phyloP scores from a whole-genome alignment of 2,797 vertebrate genomes.

The Toxotes lorentzi region DNA sequence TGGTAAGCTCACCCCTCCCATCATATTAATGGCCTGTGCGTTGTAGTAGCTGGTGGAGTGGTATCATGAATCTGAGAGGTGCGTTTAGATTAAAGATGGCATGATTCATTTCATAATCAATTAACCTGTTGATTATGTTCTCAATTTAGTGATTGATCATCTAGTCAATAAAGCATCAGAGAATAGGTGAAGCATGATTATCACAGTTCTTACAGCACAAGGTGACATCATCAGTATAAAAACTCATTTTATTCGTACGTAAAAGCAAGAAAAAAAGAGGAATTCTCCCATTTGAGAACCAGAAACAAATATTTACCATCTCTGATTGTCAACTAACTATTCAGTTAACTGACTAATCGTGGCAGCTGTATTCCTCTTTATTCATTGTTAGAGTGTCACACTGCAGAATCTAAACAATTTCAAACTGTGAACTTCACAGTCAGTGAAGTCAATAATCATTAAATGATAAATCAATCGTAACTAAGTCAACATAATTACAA shows the following conservation, averaged over 20 bases:
- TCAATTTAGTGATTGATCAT: background rate
- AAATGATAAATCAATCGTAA: background rate
- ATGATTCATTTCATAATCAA: too few species aligned
- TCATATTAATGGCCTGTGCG: background rate
- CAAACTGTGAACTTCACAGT: background rate
- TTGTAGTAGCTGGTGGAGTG: background rate
- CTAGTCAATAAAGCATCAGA: background rate
- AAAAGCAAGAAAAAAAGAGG: too few species aligned
- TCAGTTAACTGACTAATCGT: background rate
- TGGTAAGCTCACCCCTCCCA: background rate
- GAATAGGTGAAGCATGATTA: background rate
- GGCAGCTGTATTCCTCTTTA: background rate
- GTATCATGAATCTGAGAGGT: background rate
- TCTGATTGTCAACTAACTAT: background rate
- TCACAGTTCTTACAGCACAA: background rate
- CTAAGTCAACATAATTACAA: background rate
- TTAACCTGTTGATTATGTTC: too few species aligned
- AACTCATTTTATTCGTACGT: background rate
- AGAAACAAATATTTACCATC: too few species aligned
- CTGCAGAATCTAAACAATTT: too few species aligned
- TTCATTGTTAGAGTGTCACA: background rate
- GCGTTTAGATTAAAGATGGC: background rate
- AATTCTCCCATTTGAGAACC: too few species aligned
- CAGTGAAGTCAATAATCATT: background rate
- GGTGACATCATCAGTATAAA: background rate